A percentile compares a stretch with the other conserved stretches of the same genome.
phyloP scores from a whole-genome alignment of 1,140 invertebrate species.

The Bradysia coprophila region DNA sequence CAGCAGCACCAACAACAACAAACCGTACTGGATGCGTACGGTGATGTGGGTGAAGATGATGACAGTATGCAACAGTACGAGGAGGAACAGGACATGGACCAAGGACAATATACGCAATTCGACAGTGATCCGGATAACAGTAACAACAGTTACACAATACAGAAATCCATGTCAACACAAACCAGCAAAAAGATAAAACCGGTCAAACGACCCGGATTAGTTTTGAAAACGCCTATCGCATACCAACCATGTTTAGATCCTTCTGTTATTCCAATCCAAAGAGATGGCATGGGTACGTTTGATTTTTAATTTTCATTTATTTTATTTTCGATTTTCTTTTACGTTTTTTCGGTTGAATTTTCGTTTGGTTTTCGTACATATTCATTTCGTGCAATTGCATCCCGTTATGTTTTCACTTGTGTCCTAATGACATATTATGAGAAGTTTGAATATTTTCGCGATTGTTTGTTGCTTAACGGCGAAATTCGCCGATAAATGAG shows the following conservation, averaged over 20 bases:
- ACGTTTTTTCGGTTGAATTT: not conserved
- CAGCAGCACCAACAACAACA: constrained; percentile 8
- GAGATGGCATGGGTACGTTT: constrained; percentile 62
- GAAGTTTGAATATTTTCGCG: too few species aligned
- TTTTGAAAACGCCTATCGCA: constrained; percentile 59
- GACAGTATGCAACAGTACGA: constrained; percentile 5
- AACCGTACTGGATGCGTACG: not conserved
- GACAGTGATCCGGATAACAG: constrained; percentile 16
- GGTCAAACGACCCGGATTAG: constrained; percentile 51
- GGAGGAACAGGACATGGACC: constrained; percentile 4
- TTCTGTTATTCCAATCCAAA: constrained; percentile 58
- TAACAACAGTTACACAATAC: constrained; percentile 15
- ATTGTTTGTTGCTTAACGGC: too few species aligned
- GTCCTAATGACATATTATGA: too few species aligned
- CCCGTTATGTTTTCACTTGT: too few species aligned
- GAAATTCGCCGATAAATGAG: too few species aligned
- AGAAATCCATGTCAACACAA: constrained; percentile 12
- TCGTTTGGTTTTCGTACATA: not conserved
- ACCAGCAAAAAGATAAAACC: constrained; percentile 44
- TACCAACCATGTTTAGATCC: constrained; percentile 61
- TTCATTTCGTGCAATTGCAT: too few species aligned
- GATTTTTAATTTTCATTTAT: constrained; percentile 5
- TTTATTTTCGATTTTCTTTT: constrained; percentile 1
- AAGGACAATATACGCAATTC: constrained; percentile 19
- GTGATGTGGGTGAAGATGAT: constrained; percentile 1